Base-by-base conservation (phyloP, 2,113 vertebrate genomes). In the Aphyosemion australe region DNA sequence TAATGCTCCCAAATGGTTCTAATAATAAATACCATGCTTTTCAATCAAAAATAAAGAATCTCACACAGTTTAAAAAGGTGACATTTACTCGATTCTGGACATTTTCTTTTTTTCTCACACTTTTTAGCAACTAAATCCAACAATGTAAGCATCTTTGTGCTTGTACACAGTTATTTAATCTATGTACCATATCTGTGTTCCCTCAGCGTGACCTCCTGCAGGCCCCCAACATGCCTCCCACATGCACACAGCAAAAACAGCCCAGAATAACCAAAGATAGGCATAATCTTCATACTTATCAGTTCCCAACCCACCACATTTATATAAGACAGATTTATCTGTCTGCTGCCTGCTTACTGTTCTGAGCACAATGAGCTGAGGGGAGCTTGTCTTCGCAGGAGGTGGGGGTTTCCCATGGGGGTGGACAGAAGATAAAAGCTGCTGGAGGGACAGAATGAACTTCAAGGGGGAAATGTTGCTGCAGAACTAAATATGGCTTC, bases 181-280 rank as follows among this genome's bases (percentile, higher is more conserved):
- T 37, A 37, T 37, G 26, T 5, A 37, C 34, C 6, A 37, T 7
- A 37, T 37, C 34, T 37, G 7, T 8, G 34, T 37, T 37, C 34
- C 34, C 34, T 37, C 34, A 37, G 34, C 34, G 34, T 37, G 34
- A 37, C 34, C 9, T 10, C 34, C 34, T 37, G 3, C 34, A 37
- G 6, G 34, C 6, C 34, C 34, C 34, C 26, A 16, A 46, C 21
- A 58, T 26, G 51, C 50, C 50, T 37, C 21, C 21, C 18, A 49
- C 66, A 53, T 51, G 46, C 37, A 65, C 56, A 69, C 43, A 68
- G 63, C 59, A 61, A 72, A 72, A 75, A 65, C 69, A 84, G 68
- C 4, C 63, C 73, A 56, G 94, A 94, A 93, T 93, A 95, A 90
- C 82, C 63, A 64, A 31, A 90, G 93, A 94, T 94, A 93, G 93